phyloP scores from a whole-genome alignment of 2,113 vertebrate genomes.

The Hiodon alosoides region DNA sequence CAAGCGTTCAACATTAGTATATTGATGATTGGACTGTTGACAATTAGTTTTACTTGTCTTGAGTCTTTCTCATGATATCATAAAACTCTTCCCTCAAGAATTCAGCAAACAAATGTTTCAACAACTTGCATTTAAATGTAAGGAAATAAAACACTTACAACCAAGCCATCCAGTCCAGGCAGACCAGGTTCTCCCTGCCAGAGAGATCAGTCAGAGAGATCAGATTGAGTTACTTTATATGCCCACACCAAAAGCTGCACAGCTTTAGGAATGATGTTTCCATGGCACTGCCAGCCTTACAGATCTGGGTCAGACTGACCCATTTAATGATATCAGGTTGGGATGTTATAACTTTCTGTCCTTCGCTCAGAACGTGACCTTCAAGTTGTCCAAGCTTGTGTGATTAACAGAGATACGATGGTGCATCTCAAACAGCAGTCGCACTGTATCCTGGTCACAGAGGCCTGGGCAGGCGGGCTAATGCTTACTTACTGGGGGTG shows the following conservation, averaged over 20 bases:
- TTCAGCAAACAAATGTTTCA: background rate
- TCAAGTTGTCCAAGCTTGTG: too few relatives aligned
- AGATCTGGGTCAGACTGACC: background rate
- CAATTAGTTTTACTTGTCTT: background rate
- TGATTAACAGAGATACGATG: too few relatives aligned
- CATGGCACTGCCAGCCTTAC: background rate
- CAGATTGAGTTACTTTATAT: background rate
- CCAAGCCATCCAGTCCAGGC: slow-evolving; percentile 64
- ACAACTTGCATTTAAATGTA: background rate
- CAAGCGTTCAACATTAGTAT: background rate
- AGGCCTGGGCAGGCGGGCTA: too few relatives aligned
- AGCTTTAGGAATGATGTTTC: background rate
- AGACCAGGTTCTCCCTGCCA: slow-evolving; percentile 67
- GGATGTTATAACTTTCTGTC: too few relatives aligned
- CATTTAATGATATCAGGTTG: background rate
- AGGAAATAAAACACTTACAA: slow-evolving; percentile 63
- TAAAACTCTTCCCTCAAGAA: background rate
- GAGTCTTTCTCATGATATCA: background rate
- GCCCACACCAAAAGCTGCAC: background rate
- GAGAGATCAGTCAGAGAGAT: background rate
- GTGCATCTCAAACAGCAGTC: too few relatives aligned
- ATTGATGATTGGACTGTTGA: background rate
- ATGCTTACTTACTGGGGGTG: too few relatives aligned
- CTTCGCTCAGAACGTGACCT: too few relatives aligned
- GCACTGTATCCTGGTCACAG: too few relatives aligned